Percentiles rank a stretch among this genome's conserved stretches.
These are phyloP conservation scores for Mimas tiliae DNA, from an alignment of 2,888 invertebrate genomes.

Conservation along the genomic window DNA sequence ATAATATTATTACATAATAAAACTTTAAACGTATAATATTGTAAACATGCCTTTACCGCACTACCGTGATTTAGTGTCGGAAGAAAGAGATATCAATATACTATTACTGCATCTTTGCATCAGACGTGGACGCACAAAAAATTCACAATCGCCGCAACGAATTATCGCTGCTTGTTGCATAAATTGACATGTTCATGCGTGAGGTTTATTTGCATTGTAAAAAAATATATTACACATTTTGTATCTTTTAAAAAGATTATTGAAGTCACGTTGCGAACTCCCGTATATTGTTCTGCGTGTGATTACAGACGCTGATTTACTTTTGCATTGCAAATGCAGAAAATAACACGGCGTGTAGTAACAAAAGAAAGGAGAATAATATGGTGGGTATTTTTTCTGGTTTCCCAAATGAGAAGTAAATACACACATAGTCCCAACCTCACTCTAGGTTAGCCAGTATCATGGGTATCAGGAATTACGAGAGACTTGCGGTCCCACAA, in stretches of 20 bases:
- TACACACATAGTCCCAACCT: too few species aligned
- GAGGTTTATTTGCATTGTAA: constrained; percentile 27
- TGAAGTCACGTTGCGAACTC: constrained; percentile 9
- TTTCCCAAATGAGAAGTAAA: too few species aligned
- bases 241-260: not conserved
- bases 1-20: not conserved
- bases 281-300: not conserved
- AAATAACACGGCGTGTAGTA: not conserved
- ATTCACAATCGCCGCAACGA: constrained; percentile 9
- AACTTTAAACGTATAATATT: not conserved
- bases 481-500: too few species aligned
- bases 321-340: not conserved
- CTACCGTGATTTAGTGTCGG: constrained; percentile 25
- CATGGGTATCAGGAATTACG: too few species aligned
- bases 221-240: constrained; percentile 12
- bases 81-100: constrained; percentile 20
- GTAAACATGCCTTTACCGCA: constrained; percentile 11
- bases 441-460: too few species aligned
- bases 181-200: constrained; percentile 15
- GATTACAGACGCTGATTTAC: constrained; percentile 1
- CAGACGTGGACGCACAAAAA: constrained; percentile 20
- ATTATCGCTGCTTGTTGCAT: constrained; percentile 27
- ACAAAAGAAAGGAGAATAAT: not conserved
- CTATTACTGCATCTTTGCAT: constrained; percentile 26
- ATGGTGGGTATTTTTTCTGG: too few species aligned